Percentiles rank a stretch among this genome's conserved stretches.
Evolutionary conservation across 2,113 vertebrate genomes (phyloP).

Genomic region (Hymenochirus boettgeri): DNA sequence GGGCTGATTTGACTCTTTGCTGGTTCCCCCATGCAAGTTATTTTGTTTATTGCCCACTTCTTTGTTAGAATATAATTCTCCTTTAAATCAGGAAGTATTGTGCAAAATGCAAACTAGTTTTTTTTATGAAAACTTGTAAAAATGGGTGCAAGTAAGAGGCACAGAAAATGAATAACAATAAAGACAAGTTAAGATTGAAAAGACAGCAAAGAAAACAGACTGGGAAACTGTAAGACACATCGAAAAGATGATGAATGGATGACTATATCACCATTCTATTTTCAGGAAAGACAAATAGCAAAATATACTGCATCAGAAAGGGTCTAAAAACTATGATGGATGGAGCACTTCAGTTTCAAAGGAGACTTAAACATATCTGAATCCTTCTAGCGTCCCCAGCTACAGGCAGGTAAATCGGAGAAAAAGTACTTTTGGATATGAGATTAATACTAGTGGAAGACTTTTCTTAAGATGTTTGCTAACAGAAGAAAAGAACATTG

Average conservation of each 20-base stretch:
- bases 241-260: slow-evolving; percentile 77
- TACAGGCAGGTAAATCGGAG: slow-evolving; percentile 59
- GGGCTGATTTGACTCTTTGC: no score
- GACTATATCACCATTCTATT: slow-evolving; percentile 77
- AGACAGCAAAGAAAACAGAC: slow-evolving; percentile 54
- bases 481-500: slow-evolving; percentile 58
- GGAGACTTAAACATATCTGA: slow-evolving; percentile 60
- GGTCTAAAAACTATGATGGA: slow-evolving; percentile 73
- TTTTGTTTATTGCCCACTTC: no score
- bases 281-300: slow-evolving; percentile 74
- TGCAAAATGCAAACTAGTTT: slow-evolving; percentile 1
- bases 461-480: slow-evolving; percentile 72
- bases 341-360: slow-evolving; percentile 62
- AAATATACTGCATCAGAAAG: slow-evolving; percentile 75
- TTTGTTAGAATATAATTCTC: no score
- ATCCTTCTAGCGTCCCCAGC: slow-evolving; percentile 63
- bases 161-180: slow-evolving; percentile 57
- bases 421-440: slow-evolving; percentile 59
- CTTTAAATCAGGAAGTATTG: not conserved
- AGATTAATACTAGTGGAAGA: slow-evolving; percentile 68
- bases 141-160: slow-evolving; percentile 46
- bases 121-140: slow-evolving; percentile 7
- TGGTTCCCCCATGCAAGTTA: no score
- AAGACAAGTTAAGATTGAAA: slow-evolving; percentile 48
- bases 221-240: slow-evolving; percentile 61